Evolutionary conservation across 2,113 vertebrate genomes (phyloP), one percentile per base, ranked within the genome.

Genomic region (Myotis davidii): DNA sequence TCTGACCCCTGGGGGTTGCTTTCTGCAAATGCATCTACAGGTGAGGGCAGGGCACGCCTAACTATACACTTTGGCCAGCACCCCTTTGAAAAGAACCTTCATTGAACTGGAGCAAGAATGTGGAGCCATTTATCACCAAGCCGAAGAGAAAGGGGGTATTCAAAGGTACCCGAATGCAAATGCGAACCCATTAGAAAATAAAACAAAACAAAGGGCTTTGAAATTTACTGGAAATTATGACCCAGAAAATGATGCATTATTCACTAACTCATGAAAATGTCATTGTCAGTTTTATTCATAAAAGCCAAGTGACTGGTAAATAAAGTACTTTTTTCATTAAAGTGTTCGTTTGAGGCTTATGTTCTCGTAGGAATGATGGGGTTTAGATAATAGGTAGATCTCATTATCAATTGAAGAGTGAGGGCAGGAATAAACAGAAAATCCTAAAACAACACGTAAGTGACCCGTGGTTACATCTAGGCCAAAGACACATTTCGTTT

Each of bases 1-100:
- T 88, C 92, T 97, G 97, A 92, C 85, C 82, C 76, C 95, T 97
- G 72, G 72, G 81, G 94, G 77, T 48, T 54, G 6, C 23, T 74
- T 85, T 94, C 92, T 94, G 95, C 59, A 94, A 96, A 78, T 87
- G 67, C 54, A 67, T 59, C 50, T 92, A 39, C 6, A 1, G 0
- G 0, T 20, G 39, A 45, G 50, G 70, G 52, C 20, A 27, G 56
- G 21, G 32, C 12, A 3, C 0, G 0, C 6, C 2, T 20, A 32
- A n/a, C 32, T 37, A 4, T 37, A 25, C 42, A n/a, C 27, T 72
- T 27, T 0, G 29, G 21, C 34, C 12, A 18, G 21, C 48, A 37
- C 59, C 37, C 42, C 17, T 86, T 89, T 78, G 64, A 34, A 72
- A 85, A 89, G 72, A 92, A 72, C 12, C 17, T 65, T 90, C 18